Evolutionary conservation across 2,113 vertebrate genomes (phyloP), one percentile per base, ranked within the genome.

Genomic region (Peromyscus californicus): DNA sequence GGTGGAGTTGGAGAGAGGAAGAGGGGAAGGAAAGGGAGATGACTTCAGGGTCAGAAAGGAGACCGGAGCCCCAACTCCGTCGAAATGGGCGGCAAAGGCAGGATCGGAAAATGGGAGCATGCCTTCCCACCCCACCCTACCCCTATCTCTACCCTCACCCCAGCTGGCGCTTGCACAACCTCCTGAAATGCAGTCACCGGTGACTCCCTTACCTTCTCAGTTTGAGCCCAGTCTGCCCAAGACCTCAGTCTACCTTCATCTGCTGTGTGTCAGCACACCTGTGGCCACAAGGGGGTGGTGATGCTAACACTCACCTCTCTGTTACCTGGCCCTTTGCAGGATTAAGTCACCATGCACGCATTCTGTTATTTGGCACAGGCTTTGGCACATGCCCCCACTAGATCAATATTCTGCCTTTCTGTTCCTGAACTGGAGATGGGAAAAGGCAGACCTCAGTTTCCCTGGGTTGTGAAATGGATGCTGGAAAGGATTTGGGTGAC

Each of bases 251-350:
- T 22, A 1, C 29, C 6, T 59, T 54, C 45, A 0, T 8, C 6
- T 17, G 45, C 21, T 21, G 65, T 8, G 59, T 74, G 5, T 45
- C 78, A 8, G 24, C 0, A 45, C 8, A 70, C 42, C 61, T 48
- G 0, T 6, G 13, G 1, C 24, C 2, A 59, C 76, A 6, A 19
- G 4, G 70, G 69, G 82, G 4, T 69, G 11, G 7, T 1, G 0
- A 7, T 21, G 19, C 36, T 0, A 12, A 33, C 0, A 12, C 12
- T 16, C n/a, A 61, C 29, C 1, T 29, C 61, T 15, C 26, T 24
- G 33, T 48, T 13, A 0, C 51, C 36, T 2, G 0, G 36, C 26
- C 69, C 45, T 26, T 26, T 65, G 1, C 29, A 39, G 22, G 57
- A 48, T 54, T 33, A 36, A 5, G 21, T 57, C 45, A 36, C 10